Percentiles rank a stretch among this genome's conserved stretches.
Evolutionary conservation across 1,140 invertebrate species (phyloP).

Genomic region (Druon quercuslanigerum): DNA sequence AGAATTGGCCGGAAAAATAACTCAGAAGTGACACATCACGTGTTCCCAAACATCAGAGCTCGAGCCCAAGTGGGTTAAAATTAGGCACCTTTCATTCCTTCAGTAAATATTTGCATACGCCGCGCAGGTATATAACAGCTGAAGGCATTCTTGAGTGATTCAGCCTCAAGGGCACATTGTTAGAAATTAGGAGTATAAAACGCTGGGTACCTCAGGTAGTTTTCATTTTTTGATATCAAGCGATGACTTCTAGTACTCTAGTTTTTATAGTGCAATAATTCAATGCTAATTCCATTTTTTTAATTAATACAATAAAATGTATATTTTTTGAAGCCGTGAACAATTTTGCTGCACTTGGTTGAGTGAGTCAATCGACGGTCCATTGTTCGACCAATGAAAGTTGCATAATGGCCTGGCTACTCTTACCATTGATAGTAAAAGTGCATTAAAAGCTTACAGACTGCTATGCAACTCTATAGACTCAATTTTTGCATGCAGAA

Average conservation of each 20-base stretch:
- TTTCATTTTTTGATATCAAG: neutral
- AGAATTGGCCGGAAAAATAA: neutral
- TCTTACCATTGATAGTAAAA: slow-evolving; percentile 40
- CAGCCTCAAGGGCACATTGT: slow-evolving; percentile 5
- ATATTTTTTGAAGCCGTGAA: slow-evolving; percentile 39
- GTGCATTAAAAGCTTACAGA: slow-evolving; percentile 43
- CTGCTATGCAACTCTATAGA: neutral
- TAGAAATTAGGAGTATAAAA: slow-evolving; percentile 7
- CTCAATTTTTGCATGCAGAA: too few relatives aligned
- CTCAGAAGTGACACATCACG: slow-evolving; percentile 9
- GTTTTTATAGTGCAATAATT: neutral
- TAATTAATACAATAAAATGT: slow-evolving; percentile 13
- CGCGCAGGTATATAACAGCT: neutral
- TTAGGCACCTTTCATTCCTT: slow-evolving; percentile 12
- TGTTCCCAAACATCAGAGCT: slow-evolving; percentile 5
- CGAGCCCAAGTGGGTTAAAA: slow-evolving; percentile 13
- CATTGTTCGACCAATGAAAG: slow-evolving; percentile 51
- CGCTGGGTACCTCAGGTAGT: neutral
- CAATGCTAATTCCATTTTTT: neutral
- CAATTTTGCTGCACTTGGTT: slow-evolving; percentile 43
- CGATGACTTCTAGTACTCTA: neutral
- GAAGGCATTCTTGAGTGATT: neutral
- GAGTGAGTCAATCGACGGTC: slow-evolving; percentile 52
- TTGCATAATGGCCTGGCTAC: slow-evolving; percentile 38
- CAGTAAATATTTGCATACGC: neutral